These are phyloP conservation scores for Glyptemys insculpta DNA, from an alignment of 2,797 vertebrate genomes.

Conservation along the genomic window DNA sequence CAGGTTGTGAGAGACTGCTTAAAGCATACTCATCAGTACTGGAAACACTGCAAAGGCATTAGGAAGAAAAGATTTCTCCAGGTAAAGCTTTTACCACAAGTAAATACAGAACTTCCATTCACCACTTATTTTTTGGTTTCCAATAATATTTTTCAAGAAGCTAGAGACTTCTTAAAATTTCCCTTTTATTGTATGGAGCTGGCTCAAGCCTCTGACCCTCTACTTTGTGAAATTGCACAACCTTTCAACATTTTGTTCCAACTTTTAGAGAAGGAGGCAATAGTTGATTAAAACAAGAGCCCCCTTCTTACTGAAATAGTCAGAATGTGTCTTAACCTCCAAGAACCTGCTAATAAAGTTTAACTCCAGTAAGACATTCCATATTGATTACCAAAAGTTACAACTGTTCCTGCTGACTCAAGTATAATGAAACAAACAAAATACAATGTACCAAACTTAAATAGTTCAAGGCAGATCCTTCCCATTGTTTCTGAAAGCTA, in stretches of 20 bases:
- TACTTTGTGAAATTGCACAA: neutral
- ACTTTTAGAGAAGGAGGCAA: neutral
- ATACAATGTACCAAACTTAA: neutral
- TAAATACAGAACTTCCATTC: neutral
- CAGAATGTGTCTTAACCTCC: neutral
- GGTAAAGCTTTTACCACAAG: neutral
- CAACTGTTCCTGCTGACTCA: neutral
- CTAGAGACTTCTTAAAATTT: neutral
- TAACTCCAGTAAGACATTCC: neutral
- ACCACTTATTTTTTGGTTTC: conserved; percentile 25
- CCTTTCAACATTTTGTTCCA: neutral
- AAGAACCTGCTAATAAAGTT: neutral
- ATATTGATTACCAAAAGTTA: neutral
- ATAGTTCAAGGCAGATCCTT: neutral
- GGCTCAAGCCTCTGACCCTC: neutral
- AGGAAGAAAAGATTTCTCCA: conserved; percentile 4
- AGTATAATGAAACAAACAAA: neutral
- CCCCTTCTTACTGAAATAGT: neutral
- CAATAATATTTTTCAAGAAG: neutral
- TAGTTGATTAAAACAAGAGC: neutral
- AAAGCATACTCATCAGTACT: neutral
- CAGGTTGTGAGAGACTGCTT: neutral
- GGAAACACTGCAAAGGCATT: conserved; percentile 20
- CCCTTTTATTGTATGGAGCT: neutral
- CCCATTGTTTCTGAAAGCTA: neutral